Base-by-base conservation (phyloP, 2,888 invertebrate species). In the Leucozona laternaria region DNA sequence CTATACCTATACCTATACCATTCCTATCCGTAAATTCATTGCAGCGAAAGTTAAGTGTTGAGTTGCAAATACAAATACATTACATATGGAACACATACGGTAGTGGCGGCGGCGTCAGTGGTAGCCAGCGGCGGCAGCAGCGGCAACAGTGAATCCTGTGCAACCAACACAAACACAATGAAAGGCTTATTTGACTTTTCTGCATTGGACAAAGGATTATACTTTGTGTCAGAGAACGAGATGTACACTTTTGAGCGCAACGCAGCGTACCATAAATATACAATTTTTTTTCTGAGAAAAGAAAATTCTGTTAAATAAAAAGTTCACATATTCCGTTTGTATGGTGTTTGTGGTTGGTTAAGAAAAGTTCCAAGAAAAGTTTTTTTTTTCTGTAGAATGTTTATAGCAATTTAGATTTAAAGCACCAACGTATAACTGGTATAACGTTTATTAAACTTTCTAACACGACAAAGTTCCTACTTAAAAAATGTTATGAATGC, bases 111-210 rank as follows among this genome's bases (percentile, higher is more conserved):
- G 10, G 10, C 7, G 37, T 22, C 22, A 22, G 25, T 4, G 28
- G 22, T 31, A 11, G 5, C 57, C 31, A 11, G 57, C 31, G 17
- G 20, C 20, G 20, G 13, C 0, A 11, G 34, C 6, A 17, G 34
- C 13, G 15, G 13, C 13, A 53, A 7, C 1, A 68, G 50, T 50
- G 15, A 68, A 53, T 53, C 34, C 37, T 37, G 50, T 50, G 68
- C 28, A 68, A 22, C 34, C 5, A 50, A n/a, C 50, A 34, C 34
- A 13, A 50, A n/a, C 50, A 34, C 34, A 13, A 68, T 53, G 37
- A 53, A 50, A n/a, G 15, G 68, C 22, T 68, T 68, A 37, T 68
- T 68, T 68, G 50, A 50, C n/a, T 34, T 68, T 4, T n/a, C n/a
- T 53, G 50, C 68, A 37, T 50, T 68, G 37, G 34, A 68, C 50